Evolutionary conservation across 2,113 vertebrate species (phyloP).

Genomic region (Neoarius graeffei): DNA sequence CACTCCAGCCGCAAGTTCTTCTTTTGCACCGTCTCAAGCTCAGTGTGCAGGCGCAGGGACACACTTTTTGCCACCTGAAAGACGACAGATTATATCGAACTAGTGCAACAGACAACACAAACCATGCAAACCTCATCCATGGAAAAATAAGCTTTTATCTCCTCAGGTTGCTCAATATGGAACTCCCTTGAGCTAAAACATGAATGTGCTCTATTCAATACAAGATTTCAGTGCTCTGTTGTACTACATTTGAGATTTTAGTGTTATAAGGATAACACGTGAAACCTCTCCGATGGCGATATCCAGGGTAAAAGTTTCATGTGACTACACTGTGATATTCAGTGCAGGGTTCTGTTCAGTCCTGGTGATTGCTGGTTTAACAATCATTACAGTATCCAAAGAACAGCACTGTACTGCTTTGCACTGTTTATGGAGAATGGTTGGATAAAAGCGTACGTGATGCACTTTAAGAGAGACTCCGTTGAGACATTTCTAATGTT

Average conservation of each 20-base stretch:
- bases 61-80: conserved; percentile 93
- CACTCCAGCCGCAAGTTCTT: conserved; percentile 85
- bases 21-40: conserved; percentile 88
- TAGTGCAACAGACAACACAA: neutral
- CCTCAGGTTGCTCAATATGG: neutral
- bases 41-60: conserved; percentile 87
- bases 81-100: neutral
- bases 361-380: neutral
- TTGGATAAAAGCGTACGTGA: neutral
- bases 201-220: neutral
- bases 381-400: neutral
- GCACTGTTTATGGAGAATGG: neutral
- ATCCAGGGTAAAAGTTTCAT: conserved; percentile 28
- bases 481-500: neutral
- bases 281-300: conserved; percentile 7
- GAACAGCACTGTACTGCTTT: neutral
- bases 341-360: conserved; percentile 16
- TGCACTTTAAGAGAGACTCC: neutral
- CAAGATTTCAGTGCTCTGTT: neutral
- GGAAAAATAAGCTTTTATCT: neutral
- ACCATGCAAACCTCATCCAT: neutral
- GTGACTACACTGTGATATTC: conserved; percentile 32
- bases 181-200: neutral
- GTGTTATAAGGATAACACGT: neutral
- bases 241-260: neutral